Base-by-base conservation (phyloP, 2,113 vertebrate species). In the Pterocles orientalis region DNA sequence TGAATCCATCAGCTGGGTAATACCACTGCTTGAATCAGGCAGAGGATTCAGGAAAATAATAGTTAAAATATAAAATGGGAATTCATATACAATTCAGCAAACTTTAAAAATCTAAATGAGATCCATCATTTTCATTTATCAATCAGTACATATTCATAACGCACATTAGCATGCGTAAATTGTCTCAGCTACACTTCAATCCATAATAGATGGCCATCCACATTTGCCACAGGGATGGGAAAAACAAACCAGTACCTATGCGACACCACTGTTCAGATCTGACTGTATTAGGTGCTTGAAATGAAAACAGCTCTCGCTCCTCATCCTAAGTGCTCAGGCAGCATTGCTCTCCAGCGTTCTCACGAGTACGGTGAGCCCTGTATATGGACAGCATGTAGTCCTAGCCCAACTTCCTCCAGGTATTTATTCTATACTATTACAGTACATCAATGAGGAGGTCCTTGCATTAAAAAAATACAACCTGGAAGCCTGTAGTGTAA, bases 1-100 rank as follows among this genome's bases (percentile, higher is more conserved):
- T 28, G 81, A 97, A 96, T 77, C 73, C 82, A 76, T 91, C 88
- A 96, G 57, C 90, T 94, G 90, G 50, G 29, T 39, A 70, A 14
- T 24, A 87, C 14, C 6, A 34, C 71, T 85, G 82, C 56, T 33
- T 33, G 73, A 93, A 85, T 45, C 86, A 76, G 71, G 43, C 86
- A 75, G 25, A 16, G 53, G 36, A 81, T 28, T 89, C 20, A 48
- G 5, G 8, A 50, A 54, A 87, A 68, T 14, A 75, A 78, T 41
- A 57, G 83, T n/a, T 51, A 39, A 71, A 86, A 79, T 50, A 43
- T 3, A 61, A 77, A 92, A 58, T 1, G 1, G 13, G 24, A 87
- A 61, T 43, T 75, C 33, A 77, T 29, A 20, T 34, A 56, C 6
- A 26, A 54, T 70, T 57, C 65, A 39, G 19, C 2, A 17, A 78